Evolutionary conservation across 2,113 vertebrate genomes (phyloP), one percentile per base, ranked within the genome.

Genomic region (Pteronura brasiliensis): DNA sequence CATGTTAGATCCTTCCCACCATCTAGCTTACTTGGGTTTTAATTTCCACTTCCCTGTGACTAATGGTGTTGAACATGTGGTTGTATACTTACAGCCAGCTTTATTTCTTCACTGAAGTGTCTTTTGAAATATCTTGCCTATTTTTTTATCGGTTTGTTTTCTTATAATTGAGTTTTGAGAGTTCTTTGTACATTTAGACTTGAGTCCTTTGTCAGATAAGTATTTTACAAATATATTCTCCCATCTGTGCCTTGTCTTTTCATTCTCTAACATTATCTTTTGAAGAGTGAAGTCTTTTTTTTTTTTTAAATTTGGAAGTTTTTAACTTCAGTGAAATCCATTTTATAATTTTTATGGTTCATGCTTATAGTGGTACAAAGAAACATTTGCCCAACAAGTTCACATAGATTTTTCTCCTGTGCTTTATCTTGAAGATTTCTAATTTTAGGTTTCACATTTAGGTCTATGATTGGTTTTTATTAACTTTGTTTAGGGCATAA

Each of bases 311-410:
- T 44, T 29, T 44, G 27, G 72, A 47, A 79, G 5, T 47, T 63
- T 88, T 92, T 77, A 59, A 76, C 61, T 85, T 92, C 90, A 61
- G 21, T 81, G 20, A 83, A 80, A 47, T 85, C 1, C 14, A 74
- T 80, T 80, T 93, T 57, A 34, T 93, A 42, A 59, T 86, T 76
- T 97, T 93, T 57, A 42, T 77, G 31, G 13, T 88, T 83, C 14
- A 57, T 74, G 1, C 21, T 55, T 91, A 20, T 23, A 9, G 27
- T 67, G 6, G 44, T 39, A 34, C 7, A 69, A 88, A 91, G 42
- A 88, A 97, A 81, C 4, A 47, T 17, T 93, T 95, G 27, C 29
- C 27, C 93, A 90, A 59, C 9, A 96, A 39, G 2, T 93, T 85
- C 13, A 71, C 15, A 10, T 61, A 3, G 13, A 80, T 83, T 77